phyloP scores from a whole-genome alignment of 2,113 vertebrate species.

The Philantomba maxwellii region DNA sequence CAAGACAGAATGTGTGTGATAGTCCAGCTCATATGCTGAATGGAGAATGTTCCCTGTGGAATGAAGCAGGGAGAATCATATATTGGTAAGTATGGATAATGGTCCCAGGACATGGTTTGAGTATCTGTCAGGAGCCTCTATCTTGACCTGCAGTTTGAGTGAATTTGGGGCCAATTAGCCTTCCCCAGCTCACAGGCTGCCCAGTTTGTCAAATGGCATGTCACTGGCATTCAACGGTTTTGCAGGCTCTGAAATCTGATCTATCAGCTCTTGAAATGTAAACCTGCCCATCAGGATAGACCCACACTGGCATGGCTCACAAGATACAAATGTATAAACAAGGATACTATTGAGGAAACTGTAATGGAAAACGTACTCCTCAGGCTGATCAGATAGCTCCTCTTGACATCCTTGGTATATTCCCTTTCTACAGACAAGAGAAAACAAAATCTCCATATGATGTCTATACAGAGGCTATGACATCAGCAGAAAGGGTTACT shows the following conservation, averaged over 20 bases:
- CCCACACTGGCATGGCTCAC: neutral
- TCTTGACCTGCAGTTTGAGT: slow-evolving; percentile 2
- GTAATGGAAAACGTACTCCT: neutral
- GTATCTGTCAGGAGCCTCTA: neutral
- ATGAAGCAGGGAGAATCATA: neutral
- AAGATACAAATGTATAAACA: neutral
- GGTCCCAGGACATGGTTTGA: neutral
- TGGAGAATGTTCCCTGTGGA: neutral
- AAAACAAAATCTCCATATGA: neutral
- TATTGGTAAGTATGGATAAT: neutral
- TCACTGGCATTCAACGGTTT: neutral
- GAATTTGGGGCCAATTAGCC: neutral
- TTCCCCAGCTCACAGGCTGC: neutral
- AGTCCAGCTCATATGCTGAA: neutral
- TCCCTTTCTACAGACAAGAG: neutral
- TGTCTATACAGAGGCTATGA: neutral
- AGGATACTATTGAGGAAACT: neutral
- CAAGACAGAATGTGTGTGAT: neutral
- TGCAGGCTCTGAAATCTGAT: neutral
- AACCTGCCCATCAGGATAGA: neutral
- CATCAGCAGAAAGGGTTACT: neutral
- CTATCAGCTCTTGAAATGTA: neutral
- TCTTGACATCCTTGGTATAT: neutral
- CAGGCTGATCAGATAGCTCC: neutral
- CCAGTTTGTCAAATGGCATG: neutral